Percentiles rank a stretch among this genome's conserved stretches.
These are phyloP conservation scores for Dendrocincla tyrannina DNA, from an alignment of 2,797 vertebrate species.

Conservation along the genomic window DNA sequence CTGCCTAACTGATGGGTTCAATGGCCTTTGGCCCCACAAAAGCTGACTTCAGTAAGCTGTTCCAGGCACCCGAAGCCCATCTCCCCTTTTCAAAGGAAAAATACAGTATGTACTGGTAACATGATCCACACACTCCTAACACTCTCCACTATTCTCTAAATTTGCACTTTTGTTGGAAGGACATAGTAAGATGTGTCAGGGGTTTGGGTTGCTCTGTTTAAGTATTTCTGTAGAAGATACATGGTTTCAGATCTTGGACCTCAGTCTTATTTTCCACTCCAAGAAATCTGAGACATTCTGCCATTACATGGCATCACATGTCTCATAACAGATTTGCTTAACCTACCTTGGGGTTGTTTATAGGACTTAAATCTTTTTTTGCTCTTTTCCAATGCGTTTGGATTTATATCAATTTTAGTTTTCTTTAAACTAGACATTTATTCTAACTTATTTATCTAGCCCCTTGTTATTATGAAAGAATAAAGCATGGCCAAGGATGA, in stretches of 20 bases:
- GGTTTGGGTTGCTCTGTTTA: background rate
- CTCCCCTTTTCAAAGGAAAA: background rate
- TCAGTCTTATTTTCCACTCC: background rate
- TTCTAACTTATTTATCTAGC: background rate
- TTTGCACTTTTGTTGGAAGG: background rate
- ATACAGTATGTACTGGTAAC: background rate
- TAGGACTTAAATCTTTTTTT: background rate
- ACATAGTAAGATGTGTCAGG: background rate
- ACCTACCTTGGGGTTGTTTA: background rate
- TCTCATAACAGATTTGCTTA: background rate
- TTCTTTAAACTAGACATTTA: background rate
- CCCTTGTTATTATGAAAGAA: background rate
- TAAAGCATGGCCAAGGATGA: background rate
- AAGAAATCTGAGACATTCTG: background rate
- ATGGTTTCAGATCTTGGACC: background rate
- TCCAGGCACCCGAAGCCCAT: background rate
- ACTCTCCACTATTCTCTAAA: background rate
- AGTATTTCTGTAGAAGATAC: background rate
- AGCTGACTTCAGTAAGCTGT: background rate
- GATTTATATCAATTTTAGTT: background rate
- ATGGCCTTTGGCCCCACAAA: background rate
- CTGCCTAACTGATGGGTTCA: background rate
- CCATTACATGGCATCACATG: background rate
- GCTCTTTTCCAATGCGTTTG: background rate
- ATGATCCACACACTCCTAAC: background rate